phyloP scores from a whole-genome alignment of 2,888 invertebrate species.

The Coremacera marginata region DNA sequence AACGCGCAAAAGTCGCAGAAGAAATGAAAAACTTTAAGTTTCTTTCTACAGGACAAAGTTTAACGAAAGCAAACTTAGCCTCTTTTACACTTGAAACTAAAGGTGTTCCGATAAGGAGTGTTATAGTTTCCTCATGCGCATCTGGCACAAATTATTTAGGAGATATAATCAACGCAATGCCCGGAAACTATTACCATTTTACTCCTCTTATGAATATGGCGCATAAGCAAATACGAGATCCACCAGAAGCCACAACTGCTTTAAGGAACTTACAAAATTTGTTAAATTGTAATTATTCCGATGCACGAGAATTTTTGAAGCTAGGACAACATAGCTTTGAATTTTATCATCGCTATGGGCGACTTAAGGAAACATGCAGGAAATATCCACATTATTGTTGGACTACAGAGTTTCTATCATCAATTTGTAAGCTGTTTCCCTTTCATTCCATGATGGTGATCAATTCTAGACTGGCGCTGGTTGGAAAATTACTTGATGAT shows the following conservation, averaged over 20 bases:
- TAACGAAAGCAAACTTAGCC: background rate
- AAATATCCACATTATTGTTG: constrained; percentile 27
- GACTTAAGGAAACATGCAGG: constrained; percentile 23
- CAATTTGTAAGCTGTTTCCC: constrained; percentile 31
- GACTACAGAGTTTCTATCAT: constrained; percentile 24
- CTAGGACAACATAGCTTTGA: constrained; percentile 4
- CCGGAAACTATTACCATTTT: constrained; percentile 37
- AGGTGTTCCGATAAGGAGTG: constrained; percentile 80
- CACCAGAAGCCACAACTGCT: background rate
- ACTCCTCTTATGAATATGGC: constrained; percentile 23
- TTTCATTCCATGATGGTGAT: constrained; percentile 32
- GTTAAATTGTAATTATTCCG: constrained; percentile 33
- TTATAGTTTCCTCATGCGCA: constrained; percentile 90
- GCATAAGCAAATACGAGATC: background rate
- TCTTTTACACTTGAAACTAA: constrained; percentile 74
- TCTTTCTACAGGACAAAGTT: constrained; percentile 71
- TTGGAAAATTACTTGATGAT: constrained; percentile 25
- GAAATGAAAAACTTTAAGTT: constrained; percentile 76
- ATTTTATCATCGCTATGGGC: constrained; percentile 32
- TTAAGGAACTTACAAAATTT: constrained; percentile 8
- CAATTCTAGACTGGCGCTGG: background rate
- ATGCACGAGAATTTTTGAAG: background rate
- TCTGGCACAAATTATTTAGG: constrained; percentile 92
- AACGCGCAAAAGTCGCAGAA: constrained; percentile 71
- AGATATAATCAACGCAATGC: constrained; percentile 79